Conservation (phyloP, 2,113 vertebrate genomes). For the Abramis brama region DNA sequence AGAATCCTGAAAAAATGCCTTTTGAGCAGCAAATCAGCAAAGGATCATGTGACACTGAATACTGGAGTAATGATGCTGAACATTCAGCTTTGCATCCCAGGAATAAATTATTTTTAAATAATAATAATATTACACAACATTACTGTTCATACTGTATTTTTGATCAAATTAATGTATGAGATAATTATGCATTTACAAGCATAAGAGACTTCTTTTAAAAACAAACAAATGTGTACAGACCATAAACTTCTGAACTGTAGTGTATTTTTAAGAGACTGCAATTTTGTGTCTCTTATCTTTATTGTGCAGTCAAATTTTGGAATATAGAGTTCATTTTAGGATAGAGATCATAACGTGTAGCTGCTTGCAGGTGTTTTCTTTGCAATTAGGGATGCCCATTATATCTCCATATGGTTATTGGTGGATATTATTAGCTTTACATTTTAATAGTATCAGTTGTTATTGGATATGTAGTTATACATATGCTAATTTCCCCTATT, state of each 20-base stretch:
- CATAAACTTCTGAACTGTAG: background rate
- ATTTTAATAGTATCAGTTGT: background rate
- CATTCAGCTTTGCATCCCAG: too few species aligned
- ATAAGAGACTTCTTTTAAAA: too few species aligned
- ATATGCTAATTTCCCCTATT: too few species aligned
- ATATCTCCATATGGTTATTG: background rate
- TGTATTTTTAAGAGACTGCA: background rate
- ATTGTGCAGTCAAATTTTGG: background rate
- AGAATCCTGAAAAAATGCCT: background rate
- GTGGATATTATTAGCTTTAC: background rate
- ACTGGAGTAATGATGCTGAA: too few species aligned
- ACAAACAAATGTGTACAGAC: background rate
- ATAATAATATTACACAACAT: background rate
- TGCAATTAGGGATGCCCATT: background rate
- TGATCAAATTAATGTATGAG: background rate
- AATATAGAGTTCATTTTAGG: background rate
- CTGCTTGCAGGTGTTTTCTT: background rate
- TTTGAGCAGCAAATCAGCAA: background rate
- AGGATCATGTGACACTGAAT: background rate
- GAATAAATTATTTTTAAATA: background rate
- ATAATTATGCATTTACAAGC: too few species aligned
- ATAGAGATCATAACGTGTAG: background rate
- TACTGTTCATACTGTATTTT: background rate
- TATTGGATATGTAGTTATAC: too few species aligned
- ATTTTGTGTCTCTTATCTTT: background rate